These are phyloP conservation scores for Eupithecia inturbata DNA, from an alignment of 2,888 invertebrate genomes.

Conservation along the genomic window DNA sequence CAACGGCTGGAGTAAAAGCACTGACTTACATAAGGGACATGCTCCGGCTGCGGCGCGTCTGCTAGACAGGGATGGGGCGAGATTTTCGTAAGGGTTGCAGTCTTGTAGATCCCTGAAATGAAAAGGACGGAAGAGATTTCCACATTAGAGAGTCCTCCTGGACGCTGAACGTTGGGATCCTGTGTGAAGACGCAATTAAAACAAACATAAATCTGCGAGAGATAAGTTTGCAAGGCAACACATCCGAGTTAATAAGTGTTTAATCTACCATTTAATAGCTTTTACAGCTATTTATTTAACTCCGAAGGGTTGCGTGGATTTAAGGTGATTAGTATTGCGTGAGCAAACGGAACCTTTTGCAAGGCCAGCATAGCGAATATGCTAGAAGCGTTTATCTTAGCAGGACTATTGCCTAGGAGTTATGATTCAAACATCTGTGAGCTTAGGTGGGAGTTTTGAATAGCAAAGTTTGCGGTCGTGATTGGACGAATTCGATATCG, in stretches of 20 bases:
- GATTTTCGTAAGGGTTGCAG: constrained; percentile 69
- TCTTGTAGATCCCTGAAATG: constrained; percentile 57
- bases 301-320: constrained; percentile 24
- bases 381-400: background rate
- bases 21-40: constrained; percentile 83
- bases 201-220: constrained; percentile 74
- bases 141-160: constrained; percentile 60
- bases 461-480: background rate
- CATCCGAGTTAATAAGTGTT: constrained; percentile 66
- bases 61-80: constrained; percentile 69
- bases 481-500: background rate
- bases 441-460: background rate
- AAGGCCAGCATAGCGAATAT: background rate
- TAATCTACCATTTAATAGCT: constrained; percentile 60
- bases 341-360: constrained; percentile 10
- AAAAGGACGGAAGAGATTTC: constrained; percentile 73
- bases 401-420: background rate
- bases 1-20: constrained; percentile 59
- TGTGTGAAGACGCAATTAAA: constrained; percentile 81
- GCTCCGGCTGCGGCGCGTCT: constrained; percentile 69
- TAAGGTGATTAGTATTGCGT: constrained; percentile 20
- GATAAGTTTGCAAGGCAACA: constrained; percentile 63
- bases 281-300: constrained; percentile 42
- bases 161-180: constrained; percentile 63
- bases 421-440: background rate